Conservation (phyloP, 2,113 vertebrate species). For the Chionomys nivalis region DNA sequence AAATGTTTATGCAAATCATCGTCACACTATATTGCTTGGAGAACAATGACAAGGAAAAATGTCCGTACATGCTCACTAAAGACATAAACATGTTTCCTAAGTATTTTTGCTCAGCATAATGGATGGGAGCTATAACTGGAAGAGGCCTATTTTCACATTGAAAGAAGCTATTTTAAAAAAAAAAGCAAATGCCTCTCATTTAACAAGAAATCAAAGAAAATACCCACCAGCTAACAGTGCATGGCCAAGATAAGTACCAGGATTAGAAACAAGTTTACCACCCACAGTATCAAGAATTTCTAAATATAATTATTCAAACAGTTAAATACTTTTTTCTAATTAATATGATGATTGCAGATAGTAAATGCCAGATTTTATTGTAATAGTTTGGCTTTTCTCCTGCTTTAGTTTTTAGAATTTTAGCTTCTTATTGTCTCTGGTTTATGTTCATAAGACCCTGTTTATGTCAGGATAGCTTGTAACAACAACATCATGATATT, state of each 20-base stretch:
- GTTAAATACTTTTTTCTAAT: neutral
- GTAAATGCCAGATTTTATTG: neutral
- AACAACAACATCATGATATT: neutral
- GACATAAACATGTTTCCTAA: neutral
- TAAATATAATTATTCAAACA: conserved; percentile 6
- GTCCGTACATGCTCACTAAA: neutral
- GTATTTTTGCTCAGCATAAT: neutral
- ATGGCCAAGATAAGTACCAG: neutral
- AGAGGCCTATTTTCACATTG: neutral
- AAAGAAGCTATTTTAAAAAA: conserved; percentile 10
- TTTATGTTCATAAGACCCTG: neutral
- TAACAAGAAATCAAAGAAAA: neutral
- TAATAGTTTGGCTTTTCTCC: neutral
- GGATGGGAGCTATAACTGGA: neutral
- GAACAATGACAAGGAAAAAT: neutral
- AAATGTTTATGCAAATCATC: neutral
- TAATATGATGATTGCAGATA: neutral
- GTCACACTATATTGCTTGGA: neutral
- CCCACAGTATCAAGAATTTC: neutral
- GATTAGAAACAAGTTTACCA: neutral
- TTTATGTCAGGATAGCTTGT: neutral
- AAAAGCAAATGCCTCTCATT: neutral
- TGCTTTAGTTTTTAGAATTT: neutral
- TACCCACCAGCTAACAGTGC: neutral
- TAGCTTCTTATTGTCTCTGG: neutral